Evolutionary conservation across 2,113 vertebrate genomes (phyloP).

Genomic region (Eptatretus burgeri): DNA sequence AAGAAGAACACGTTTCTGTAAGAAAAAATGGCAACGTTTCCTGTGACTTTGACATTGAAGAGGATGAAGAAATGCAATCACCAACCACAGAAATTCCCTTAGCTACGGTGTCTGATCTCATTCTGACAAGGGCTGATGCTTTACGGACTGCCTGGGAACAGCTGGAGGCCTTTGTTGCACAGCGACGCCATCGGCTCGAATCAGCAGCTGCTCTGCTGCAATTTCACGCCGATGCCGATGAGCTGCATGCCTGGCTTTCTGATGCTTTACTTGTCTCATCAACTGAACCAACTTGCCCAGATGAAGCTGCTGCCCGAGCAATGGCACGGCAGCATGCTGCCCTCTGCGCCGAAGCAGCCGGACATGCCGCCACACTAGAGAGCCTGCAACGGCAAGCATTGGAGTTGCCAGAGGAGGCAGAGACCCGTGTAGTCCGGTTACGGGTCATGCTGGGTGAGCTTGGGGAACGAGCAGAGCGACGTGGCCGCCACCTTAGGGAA

Average conservation of each 20-base stretch:
- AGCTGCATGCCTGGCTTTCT: neutral
- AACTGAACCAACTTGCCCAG: neutral
- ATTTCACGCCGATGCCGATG: neutral
- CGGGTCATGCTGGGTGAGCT: neutral
- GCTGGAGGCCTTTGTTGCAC: neutral
- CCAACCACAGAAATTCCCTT: too few species aligned
- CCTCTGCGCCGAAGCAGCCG: neutral
- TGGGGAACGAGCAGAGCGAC: neutral
- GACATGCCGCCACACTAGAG: neutral
- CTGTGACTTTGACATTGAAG: too few species aligned
- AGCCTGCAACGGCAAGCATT: neutral
- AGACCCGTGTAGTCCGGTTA: neutral
- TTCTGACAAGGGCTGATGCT: too few species aligned
- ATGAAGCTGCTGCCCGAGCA: neutral
- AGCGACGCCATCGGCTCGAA: neutral
- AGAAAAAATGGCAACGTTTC: too few species aligned
- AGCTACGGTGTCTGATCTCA: too few species aligned
- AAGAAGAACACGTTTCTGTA: too few species aligned
- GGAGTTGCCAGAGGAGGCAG: neutral
- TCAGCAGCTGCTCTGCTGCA: neutral
- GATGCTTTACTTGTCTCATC: conserved; percentile 1
- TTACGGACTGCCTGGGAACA: neutral
- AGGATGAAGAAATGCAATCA: too few species aligned
- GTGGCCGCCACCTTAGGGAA: neutral
- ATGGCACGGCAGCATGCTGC: neutral